Percentiles rank a stretch among this genome's conserved stretches.
Conservation (phyloP, 1,140 invertebrate species). For the Lasioglossum albipes region DNA sequence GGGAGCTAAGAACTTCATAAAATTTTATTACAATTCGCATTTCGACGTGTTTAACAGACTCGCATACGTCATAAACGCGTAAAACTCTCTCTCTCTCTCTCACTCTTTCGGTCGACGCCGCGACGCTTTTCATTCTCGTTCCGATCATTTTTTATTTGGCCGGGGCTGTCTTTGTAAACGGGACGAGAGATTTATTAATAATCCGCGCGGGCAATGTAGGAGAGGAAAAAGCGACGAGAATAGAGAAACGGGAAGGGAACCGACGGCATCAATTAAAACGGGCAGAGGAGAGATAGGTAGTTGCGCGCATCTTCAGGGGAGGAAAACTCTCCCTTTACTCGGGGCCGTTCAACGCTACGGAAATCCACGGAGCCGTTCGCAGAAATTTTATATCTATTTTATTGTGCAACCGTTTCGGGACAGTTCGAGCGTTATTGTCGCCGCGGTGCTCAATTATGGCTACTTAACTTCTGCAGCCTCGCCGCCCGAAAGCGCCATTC, state of each 20-base stretch:
- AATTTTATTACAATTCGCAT: no score
- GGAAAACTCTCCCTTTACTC: background rate
- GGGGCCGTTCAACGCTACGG: background rate
- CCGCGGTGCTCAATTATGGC: conserved; percentile 32
- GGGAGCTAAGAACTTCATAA: no score
- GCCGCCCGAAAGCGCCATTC: conserved; percentile 1
- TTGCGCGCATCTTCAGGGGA: background rate
- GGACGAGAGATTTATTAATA: conserved; percentile 40
- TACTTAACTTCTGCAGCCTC: conserved; percentile 23
- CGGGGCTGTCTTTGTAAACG: conserved; percentile 13
- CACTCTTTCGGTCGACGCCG: no score
- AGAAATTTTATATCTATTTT: conserved; percentile 33
- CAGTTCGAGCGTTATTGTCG: conserved; percentile 21
- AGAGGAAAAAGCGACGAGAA: background rate
- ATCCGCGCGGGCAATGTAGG: conserved; percentile 9
- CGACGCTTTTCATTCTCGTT: background rate
- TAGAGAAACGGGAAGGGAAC: background rate
- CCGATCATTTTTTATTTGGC: conserved; percentile 3
- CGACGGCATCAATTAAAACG: conserved; percentile 38
- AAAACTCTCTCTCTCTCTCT: background rate
- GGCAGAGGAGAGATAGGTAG: background rate
- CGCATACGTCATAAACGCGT: background rate
- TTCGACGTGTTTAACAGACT: no score
- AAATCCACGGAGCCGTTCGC: background rate
- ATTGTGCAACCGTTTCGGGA: conserved; percentile 22